Evolutionary conservation across 2,797 vertebrate genomes (phyloP).

Genomic region (Lacerta viridis): DNA sequence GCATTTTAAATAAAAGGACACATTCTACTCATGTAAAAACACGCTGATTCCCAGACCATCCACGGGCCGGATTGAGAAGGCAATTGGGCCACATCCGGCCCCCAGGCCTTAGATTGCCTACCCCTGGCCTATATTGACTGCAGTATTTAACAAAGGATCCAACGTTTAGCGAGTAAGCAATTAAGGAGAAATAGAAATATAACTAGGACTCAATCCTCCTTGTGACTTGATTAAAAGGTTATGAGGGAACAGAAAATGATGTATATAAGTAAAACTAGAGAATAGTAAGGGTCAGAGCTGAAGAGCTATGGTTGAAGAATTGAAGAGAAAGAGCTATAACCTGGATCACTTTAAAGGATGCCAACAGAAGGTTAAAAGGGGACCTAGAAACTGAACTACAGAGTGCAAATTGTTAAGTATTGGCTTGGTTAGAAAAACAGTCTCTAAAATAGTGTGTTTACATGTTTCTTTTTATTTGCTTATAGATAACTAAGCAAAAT

Average conservation of each 20-base stretch:
- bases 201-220: neutral
- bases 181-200: no score
- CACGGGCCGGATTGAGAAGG: no score
- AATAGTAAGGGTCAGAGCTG: neutral
- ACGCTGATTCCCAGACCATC: no score
- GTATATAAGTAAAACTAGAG: neutral
- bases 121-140: neutral
- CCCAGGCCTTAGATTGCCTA: no score
- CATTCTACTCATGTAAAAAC: no score
- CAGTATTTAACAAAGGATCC: no score
- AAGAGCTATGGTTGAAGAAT: neutral
- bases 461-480: neutral
- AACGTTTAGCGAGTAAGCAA: neutral
- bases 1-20: no score
- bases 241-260: neutral
- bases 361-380: neutral
- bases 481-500: neutral
- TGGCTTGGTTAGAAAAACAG: neutral
- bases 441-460: neutral
- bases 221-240: neutral
- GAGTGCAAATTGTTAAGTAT: neutral
- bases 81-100: no score
- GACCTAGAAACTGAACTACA: neutral
- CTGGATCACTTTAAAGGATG: neutral
- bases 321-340: neutral